Percentiles rank a stretch among this genome's conserved stretches.
Evolutionary conservation across 2,797 vertebrate genomes (phyloP).

Genomic region (Cuniculus paca): DNA sequence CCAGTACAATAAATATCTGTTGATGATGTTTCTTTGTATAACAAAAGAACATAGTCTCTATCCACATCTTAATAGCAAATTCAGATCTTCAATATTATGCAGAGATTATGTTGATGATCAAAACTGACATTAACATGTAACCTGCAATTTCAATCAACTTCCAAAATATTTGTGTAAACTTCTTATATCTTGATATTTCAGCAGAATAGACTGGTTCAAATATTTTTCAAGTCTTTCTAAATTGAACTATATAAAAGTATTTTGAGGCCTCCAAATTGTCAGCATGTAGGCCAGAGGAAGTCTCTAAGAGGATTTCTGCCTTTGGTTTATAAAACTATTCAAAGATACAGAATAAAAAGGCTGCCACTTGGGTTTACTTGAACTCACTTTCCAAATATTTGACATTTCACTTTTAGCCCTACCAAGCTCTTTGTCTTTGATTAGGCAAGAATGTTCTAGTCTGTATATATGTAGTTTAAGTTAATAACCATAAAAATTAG

Average conservation of each 20-base stretch:
- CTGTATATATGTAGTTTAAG: not conserved
- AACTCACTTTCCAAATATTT: constrained; percentile 29
- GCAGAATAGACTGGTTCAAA: not conserved
- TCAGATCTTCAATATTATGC: not conserved
- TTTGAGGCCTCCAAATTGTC: not conserved
- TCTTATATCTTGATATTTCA: constrained; percentile 59
- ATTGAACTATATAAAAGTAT: not conserved
- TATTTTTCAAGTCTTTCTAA: constrained; percentile 35
- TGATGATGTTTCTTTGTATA: not conserved
- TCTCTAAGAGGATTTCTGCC: not conserved
- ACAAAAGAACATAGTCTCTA: constrained; percentile 42
- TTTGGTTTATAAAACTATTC: constrained; percentile 32
- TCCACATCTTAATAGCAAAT: constrained; percentile 28
- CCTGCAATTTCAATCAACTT: constrained; percentile 47
- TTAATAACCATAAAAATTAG: constrained; percentile 15
- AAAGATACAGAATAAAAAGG: not conserved
- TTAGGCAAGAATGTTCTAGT: constrained; percentile 30
- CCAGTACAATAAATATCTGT: not conserved
- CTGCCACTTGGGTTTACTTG: not conserved
- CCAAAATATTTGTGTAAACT: constrained; percentile 16
- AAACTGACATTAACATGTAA: constrained; percentile 54
- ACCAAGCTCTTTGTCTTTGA: constrained; percentile 7
- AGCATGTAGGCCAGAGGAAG: constrained; percentile 37
- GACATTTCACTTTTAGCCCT: constrained; percentile 48
- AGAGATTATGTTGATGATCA: constrained; percentile 39